Conservation (phyloP, 2,113 vertebrate genomes). For the Heliornis fulica region DNA sequence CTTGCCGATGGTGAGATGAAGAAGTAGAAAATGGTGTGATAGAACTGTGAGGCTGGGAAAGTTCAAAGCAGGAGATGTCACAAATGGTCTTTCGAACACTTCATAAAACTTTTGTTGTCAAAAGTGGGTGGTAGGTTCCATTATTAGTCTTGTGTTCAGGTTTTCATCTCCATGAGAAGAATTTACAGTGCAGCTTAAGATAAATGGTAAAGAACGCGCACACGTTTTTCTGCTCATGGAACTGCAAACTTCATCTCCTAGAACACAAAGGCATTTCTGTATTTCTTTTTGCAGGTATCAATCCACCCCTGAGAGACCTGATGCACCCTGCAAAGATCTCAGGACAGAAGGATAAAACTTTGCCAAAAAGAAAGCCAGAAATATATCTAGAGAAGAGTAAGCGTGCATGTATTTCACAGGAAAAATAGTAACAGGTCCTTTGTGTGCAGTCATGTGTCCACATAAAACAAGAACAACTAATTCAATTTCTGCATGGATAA, state of each 20-base stretch:
- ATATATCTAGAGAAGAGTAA: not conserved
- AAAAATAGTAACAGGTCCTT: not conserved
- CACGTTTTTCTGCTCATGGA: not conserved
- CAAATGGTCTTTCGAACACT: not conserved
- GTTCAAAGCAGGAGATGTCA: not conserved
- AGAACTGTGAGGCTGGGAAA: not conserved
- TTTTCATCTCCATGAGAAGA: not conserved
- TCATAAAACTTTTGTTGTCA: not conserved
- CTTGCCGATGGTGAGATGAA: not conserved
- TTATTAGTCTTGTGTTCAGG: not conserved
- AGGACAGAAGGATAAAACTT: not conserved
- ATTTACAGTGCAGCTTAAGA: not conserved
- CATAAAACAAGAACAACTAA: not conserved
- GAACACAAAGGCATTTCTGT: not conserved
- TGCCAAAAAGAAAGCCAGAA: not conserved
- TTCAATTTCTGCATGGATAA: not conserved
- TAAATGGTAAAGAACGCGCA: not conserved
- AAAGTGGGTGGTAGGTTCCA: not conserved
- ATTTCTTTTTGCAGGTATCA: not conserved
- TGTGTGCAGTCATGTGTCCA: not conserved
- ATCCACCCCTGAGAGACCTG: not conserved
- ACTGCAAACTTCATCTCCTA: not conserved
- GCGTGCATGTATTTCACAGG: not conserved
- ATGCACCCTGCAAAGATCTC: not conserved
- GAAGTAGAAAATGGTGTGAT: not conserved